A percentile compares a stretch with the other conserved stretches of the same genome.
These are phyloP conservation scores for Sphenodon punctatus DNA, from an alignment of 2,797 vertebrate species.

Conservation along the genomic window DNA sequence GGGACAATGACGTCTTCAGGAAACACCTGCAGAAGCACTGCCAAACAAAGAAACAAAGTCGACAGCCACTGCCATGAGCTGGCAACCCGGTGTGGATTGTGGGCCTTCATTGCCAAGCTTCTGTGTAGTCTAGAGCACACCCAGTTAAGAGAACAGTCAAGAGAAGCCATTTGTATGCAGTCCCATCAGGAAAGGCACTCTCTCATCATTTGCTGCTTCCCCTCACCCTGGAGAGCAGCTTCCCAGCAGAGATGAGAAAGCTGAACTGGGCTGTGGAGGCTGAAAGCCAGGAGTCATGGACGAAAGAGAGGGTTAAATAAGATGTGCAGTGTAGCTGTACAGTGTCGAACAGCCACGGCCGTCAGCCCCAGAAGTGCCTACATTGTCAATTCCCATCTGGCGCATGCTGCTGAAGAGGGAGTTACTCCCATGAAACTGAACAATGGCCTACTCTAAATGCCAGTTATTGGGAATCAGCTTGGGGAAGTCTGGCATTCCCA, in stretches of 20 bases:
- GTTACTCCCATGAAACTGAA: background rate
- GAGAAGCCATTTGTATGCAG: rapidly evolving
- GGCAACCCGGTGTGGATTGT: rapidly evolving
- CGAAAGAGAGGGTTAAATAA: background rate
- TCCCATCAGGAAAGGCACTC: background rate
- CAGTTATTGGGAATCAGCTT: background rate
- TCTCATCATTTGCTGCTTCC: background rate
- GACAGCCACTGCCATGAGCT: background rate
- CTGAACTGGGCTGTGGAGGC: background rate
- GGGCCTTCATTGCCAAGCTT: background rate
- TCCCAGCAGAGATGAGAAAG: background rate
- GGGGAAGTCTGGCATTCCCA: background rate
- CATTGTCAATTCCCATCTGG: background rate
- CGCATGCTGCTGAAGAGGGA: background rate
- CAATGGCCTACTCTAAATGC: background rate
- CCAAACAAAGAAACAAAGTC: background rate
- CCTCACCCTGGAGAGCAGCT: background rate
- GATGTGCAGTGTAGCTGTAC: background rate
- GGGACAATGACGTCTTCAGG: slow-evolving; percentile 17
- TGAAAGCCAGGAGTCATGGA: background rate
- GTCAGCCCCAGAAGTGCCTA: background rate
- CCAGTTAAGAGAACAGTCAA: background rate
- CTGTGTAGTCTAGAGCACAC: background rate
- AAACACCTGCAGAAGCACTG: slow-evolving; percentile 20
- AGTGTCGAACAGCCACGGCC: background rate